Evolutionary conservation across 2,888 invertebrate genomes (phyloP).

Genomic region (Lumbricus terrestris): DNA sequence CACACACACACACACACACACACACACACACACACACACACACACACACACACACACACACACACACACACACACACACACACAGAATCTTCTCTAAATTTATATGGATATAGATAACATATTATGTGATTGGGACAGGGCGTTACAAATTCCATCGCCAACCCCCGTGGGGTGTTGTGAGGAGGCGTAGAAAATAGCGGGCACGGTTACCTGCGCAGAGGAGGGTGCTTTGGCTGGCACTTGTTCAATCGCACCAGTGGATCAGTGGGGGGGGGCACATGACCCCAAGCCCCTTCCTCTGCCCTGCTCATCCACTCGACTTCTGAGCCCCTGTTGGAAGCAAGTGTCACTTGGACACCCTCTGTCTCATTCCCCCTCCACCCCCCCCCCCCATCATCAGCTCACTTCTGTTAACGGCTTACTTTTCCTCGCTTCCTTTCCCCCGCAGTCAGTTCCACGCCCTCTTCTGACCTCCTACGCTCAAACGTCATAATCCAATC

Average conservation of each 20-base stretch:
- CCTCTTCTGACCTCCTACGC: neutral
- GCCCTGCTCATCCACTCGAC: neutral
- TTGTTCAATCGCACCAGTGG: neutral
- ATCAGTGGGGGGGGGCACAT: neutral
- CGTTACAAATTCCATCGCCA: neutral
- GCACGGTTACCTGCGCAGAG: neutral
- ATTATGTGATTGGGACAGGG: neutral
- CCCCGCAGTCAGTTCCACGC: constrained; percentile 3
- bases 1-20: too few relatives aligned
- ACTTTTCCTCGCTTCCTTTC: neutral
- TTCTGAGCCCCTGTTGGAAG: neutral
- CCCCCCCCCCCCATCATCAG: neutral
- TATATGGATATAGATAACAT: too few relatives aligned
- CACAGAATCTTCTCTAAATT: too few relatives aligned
- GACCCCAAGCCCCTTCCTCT: neutral
- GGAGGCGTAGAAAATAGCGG: neutral
- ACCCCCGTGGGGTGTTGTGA: neutral
- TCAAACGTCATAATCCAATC: neutral
- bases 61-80: too few relatives aligned
- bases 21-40: too few relatives aligned
- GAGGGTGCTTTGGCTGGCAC: neutral
- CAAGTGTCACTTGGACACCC: constrained; percentile 3
- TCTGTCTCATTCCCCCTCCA: neutral
- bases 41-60: too few relatives aligned
- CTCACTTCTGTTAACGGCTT: neutral